Evolutionary conservation across 2,888 invertebrate genomes (phyloP).

Genomic region (Caenorhabditis sp.): DNA sequence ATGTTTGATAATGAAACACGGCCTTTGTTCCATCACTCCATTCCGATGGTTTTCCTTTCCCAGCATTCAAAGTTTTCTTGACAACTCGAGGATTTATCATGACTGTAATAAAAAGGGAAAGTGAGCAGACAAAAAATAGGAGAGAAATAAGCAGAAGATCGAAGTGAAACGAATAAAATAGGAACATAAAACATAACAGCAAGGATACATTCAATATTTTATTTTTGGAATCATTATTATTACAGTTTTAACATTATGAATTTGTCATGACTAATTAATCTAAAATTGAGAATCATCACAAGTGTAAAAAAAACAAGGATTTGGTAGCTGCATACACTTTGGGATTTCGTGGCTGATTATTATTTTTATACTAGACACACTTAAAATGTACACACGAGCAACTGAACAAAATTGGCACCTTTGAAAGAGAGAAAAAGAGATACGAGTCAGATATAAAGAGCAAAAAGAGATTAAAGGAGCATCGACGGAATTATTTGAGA

Average conservation of each 20-base stretch:
- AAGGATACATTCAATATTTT: constrained; percentile 4
- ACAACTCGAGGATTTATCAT: constrained; percentile 28
- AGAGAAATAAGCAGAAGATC: constrained; percentile 6
- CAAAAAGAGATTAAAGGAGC: background rate
- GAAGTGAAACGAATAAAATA: background rate
- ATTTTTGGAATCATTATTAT: constrained; percentile 16
- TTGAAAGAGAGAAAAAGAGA: background rate
- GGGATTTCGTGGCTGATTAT: background rate
- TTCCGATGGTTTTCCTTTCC: constrained; percentile 57
- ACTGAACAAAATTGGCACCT: background rate
- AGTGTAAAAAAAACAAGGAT: background rate
- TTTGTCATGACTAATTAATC: background rate
- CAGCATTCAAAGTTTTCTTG: constrained; percentile 58
- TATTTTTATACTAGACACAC: background rate
- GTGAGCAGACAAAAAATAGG: constrained; percentile 9
- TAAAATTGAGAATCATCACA: background rate
- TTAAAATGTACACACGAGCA: background rate
- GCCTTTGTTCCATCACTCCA: constrained; percentile 66
- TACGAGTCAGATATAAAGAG: background rate
- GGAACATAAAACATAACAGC: background rate
- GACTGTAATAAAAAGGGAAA: constrained; percentile 7
- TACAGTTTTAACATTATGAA: too few relatives aligned
- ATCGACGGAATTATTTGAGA: constrained; percentile 59
- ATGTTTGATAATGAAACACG: constrained; percentile 65
- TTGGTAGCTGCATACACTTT: too few relatives aligned